phyloP scores from a whole-genome alignment of 2,888 invertebrate species.

The Andrena bicolor region DNA sequence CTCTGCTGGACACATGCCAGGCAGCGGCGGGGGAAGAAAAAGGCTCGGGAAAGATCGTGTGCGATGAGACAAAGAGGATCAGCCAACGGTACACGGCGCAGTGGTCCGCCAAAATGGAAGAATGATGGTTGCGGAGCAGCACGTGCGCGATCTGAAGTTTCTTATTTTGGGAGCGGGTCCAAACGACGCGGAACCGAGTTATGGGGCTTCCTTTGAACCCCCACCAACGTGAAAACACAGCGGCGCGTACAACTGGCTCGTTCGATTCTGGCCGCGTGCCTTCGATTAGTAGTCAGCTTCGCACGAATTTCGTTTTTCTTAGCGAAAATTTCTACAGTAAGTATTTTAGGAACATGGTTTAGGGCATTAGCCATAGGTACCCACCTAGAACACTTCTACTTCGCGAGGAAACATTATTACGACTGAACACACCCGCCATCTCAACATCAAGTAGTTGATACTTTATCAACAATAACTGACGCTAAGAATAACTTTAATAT shows the following conservation, averaged over 20 bases:
- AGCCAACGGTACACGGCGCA: conserved; percentile 19
- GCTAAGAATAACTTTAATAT: too few relatives aligned
- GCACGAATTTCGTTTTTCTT: background rate
- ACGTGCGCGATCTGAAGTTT: conserved; percentile 9
- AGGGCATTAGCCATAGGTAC: too few relatives aligned
- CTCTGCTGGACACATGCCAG: conserved; percentile 59
- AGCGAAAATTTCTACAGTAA: too few relatives aligned
- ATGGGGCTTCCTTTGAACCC: too few relatives aligned
- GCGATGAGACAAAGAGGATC: conserved; percentile 56
- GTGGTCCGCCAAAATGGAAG: conserved; percentile 15
- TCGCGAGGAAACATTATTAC: too few relatives aligned
- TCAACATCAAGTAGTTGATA: too few relatives aligned
- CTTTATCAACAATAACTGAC: too few relatives aligned
- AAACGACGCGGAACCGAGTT: background rate
- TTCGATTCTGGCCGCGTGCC: background rate
- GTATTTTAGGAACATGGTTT: too few relatives aligned
- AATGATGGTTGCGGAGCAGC: conserved; percentile 27
- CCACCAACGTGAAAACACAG: too few relatives aligned
- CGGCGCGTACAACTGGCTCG: background rate
- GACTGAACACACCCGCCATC: too few relatives aligned
- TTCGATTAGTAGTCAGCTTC: background rate
- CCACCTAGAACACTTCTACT: too few relatives aligned
- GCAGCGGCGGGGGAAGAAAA: conserved; percentile 40
- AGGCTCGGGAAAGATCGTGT: conserved; percentile 26
- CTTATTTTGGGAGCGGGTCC: background rate